Evolutionary conservation across 2,113 vertebrate species (phyloP).

Genomic region (Camarhynchus parvulus): DNA sequence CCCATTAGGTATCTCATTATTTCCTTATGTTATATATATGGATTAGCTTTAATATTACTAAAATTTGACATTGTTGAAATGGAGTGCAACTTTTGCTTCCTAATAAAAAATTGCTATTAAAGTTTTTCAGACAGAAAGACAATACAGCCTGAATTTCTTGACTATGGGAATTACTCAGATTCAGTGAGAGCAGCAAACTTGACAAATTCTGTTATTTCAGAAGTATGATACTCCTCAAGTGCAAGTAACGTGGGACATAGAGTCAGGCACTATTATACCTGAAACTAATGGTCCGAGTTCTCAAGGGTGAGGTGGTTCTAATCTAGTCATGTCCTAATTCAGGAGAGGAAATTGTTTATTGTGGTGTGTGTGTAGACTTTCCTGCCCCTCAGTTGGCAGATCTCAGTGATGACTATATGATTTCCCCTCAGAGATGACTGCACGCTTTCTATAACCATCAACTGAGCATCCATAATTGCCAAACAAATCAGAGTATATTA

Average conservation of each 20-base stretch:
- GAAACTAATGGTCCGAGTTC: fast-evolving
- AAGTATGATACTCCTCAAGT: not conserved
- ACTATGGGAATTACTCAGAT: not conserved
- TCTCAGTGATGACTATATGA: not conserved
- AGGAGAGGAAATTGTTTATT: not conserved
- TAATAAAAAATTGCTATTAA: slow-evolving; percentile 15
- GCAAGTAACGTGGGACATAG: not conserved
- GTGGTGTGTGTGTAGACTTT: not conserved
- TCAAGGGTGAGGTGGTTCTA: not conserved
- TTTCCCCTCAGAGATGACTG: not conserved
- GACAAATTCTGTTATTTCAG: not conserved
- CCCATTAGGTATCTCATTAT: slow-evolving; percentile 26
- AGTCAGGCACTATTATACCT: not conserved
- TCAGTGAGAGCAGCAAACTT: not conserved
- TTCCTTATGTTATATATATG: not conserved
- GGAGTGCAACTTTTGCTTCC: slow-evolving; percentile 24
- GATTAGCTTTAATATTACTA: not conserved
- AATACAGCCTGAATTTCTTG: not conserved
- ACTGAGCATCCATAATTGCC: not conserved
- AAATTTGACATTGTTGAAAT: slow-evolving; percentile 34
- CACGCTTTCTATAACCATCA: not conserved
- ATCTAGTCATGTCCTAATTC: not conserved
- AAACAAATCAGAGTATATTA: not conserved
- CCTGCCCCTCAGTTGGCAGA: not conserved
- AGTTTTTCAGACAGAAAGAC: not conserved